Conservation (phyloP, 2,888 invertebrate genomes). For the Protophormia terraenovae region DNA sequence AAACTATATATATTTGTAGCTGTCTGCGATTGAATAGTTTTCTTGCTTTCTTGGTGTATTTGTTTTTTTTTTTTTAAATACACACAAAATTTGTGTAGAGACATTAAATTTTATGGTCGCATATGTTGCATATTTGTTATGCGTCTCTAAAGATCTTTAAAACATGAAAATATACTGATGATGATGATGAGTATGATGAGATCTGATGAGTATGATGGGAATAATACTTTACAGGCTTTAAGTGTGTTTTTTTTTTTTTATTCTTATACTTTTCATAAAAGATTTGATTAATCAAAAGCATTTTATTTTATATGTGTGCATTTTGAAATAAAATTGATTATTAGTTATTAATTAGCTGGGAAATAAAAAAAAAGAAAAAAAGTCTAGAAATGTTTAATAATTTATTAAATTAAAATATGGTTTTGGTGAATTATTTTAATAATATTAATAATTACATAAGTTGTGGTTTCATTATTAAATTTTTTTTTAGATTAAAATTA, state of each 20-base stretch:
- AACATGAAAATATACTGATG: too few relatives aligned
- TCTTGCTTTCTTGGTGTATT: neutral
- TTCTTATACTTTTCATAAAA: neutral
- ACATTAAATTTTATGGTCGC: conserved; percentile 69
- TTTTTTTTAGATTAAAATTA: conserved; percentile 47
- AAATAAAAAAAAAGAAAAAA: conserved; percentile 1
- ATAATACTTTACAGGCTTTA: neutral
- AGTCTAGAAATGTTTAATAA: neutral
- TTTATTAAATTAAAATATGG: neutral
- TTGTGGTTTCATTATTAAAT: conserved; percentile 24
- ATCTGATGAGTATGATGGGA: neutral
- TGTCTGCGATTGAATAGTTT: conserved; percentile 64
- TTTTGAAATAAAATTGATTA: conserved; percentile 70
- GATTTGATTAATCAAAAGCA: conserved; percentile 54
- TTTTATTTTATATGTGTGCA: conserved; percentile 52
- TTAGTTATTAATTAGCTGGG: conserved; percentile 66
- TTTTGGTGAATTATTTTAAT: neutral
- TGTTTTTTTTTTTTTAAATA: neutral
- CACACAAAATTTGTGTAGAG: conserved; percentile 38
- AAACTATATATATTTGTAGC: conserved; percentile 55
- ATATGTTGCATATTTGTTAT: conserved; percentile 72
- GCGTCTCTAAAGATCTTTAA: conserved; percentile 58
- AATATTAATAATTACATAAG: neutral
- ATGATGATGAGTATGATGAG: conserved; percentile 30
- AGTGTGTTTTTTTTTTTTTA: neutral